These are phyloP conservation scores for Gonioctena quinquepunctata DNA, from an alignment of 1,140 invertebrate genomes.

Conservation along the genomic window DNA sequence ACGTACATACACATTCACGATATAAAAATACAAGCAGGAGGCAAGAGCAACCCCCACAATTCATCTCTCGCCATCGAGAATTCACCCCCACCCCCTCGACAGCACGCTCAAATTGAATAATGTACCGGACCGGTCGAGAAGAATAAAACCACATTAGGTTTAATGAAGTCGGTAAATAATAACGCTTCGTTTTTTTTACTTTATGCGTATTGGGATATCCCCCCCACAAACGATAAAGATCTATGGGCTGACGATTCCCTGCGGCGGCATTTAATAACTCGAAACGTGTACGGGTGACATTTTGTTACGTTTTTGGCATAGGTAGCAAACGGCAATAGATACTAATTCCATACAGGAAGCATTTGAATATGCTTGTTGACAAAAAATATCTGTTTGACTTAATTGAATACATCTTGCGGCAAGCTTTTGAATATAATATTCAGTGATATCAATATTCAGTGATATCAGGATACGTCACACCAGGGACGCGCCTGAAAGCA, in stretches of 20 bases:
- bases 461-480: too few relatives aligned
- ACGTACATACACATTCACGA: constrained; percentile 19
- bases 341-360: too few relatives aligned
- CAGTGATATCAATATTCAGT: too few relatives aligned
- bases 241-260: neutral
- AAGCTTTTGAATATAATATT: too few relatives aligned
- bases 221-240: neutral
- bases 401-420: too few relatives aligned
- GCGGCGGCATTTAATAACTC: neutral
- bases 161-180: constrained; percentile 4
- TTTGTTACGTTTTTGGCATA: neutral
- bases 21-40: constrained; percentile 19
- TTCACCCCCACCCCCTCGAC: neutral
- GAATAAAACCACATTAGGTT: neutral
- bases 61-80: constrained; percentile 7
- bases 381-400: too few relatives aligned
- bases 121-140: constrained; percentile 6
- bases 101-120: constrained; percentile 9
- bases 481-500: too few relatives aligned
- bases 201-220: neutral
- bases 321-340: too few relatives aligned
- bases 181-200: constrained; percentile 2
- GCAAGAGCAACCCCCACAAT: constrained; percentile 7
- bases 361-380: too few relatives aligned
- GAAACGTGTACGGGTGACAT: neutral